phyloP scores from a whole-genome alignment of 2,888 invertebrate species.

The Andrena fulva region DNA sequence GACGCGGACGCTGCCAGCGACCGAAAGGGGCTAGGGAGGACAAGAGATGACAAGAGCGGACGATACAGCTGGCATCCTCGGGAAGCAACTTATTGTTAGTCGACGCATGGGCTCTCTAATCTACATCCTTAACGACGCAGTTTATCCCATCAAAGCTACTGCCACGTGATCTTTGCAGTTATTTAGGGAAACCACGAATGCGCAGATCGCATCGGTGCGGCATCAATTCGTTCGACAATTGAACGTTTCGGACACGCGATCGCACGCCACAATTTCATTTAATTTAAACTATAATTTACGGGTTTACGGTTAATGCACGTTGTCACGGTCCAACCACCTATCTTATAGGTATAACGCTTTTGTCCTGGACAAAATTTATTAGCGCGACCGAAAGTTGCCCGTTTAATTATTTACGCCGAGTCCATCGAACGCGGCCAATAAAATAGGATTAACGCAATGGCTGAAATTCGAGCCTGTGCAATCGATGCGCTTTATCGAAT shows the following conservation, averaged over 20 bases:
- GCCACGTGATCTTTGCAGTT: conserved; percentile 9
- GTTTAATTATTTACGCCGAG: conserved; percentile 36
- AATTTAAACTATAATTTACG: conserved; percentile 41
- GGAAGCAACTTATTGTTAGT: conserved; percentile 17
- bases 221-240: conserved; percentile 10
- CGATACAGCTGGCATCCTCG: conserved; percentile 34
- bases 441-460: conserved; percentile 34
- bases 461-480: neutral
- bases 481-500: neutral
- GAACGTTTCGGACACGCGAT: conserved; percentile 26
- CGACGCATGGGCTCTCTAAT: conserved; percentile 70
- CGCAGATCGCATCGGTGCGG: neutral
- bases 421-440: neutral
- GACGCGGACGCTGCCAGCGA: conserved; percentile 57
- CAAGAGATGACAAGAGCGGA: conserved; percentile 2
- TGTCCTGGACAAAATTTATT: conserved; percentile 26
- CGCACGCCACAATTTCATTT: conserved; percentile 29
- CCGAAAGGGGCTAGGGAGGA: conserved; percentile 20
- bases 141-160: conserved; percentile 65
- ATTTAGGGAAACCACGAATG: neutral
- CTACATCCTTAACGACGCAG: conserved; percentile 78
- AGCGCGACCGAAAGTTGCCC: neutral
- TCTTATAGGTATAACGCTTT: conserved; percentile 24
- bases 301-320: conserved; percentile 28
- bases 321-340: neutral